These are phyloP conservation scores for Helarctos malayanus DNA, from an alignment of 2,797 vertebrate genomes.

Conservation along the genomic window DNA sequence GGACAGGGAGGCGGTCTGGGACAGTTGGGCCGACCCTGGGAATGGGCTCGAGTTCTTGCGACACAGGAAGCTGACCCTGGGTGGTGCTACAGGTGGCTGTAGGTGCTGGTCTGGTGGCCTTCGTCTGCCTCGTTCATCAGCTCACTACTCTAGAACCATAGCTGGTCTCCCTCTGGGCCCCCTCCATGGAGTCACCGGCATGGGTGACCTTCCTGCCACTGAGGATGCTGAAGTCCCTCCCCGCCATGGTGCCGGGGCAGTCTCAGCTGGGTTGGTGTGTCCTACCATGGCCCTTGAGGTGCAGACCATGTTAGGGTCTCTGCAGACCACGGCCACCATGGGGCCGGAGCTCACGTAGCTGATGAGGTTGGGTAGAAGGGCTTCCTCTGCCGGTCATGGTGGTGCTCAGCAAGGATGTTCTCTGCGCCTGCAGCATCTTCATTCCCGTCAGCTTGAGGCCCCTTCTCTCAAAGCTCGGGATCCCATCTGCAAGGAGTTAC, in stretches of 20 bases:
- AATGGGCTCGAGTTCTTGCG: background rate
- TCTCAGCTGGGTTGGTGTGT: constrained; percentile 91
- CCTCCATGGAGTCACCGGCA: constrained; percentile 94
- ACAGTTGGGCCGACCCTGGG: background rate
- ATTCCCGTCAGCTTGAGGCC: background rate
- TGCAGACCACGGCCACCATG: constrained; percentile 96
- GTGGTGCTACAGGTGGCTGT: background rate
- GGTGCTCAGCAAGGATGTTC: background rate
- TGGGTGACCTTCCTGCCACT: constrained; percentile 97
- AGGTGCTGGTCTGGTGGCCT: constrained; percentile 86
- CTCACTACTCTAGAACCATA: constrained; percentile 94
- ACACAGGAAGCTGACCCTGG: background rate
- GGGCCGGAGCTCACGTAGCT: constrained; percentile 95
- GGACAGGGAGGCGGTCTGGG: background rate
- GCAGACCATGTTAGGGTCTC: constrained; percentile 93
- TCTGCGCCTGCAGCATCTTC: background rate
- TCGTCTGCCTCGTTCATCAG: constrained; percentile 92
- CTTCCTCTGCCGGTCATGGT: background rate
- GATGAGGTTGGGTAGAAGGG: background rate
- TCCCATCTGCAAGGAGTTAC: constrained; percentile 90
- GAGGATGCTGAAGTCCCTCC: constrained; percentile 94
- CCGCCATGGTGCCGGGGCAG: constrained; percentile 94
- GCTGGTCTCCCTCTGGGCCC: constrained; percentile 93
- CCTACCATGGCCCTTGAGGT: constrained; percentile 93
- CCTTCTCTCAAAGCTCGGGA: background rate